These are phyloP conservation scores for Acleris laterana DNA, from an alignment of 2,888 invertebrate genomes.

Conservation along the genomic window DNA sequence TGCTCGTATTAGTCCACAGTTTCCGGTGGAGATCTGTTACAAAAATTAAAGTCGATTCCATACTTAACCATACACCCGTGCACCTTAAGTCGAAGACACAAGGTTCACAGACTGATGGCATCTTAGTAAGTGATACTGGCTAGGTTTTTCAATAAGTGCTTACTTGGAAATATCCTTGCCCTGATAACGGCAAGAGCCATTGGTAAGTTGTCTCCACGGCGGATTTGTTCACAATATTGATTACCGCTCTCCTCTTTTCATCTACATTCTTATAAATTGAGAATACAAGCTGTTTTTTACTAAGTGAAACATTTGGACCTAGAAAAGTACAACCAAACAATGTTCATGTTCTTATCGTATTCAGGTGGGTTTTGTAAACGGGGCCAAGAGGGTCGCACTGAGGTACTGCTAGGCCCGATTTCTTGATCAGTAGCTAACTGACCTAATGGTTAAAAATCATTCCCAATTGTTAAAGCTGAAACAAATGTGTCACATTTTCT, in stretches of 20 bases:
- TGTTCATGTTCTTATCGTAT: neutral
- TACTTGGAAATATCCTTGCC: conserved; percentile 76
- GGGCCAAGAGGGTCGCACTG: too few relatives aligned
- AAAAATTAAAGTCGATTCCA: too few relatives aligned
- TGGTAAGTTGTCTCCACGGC: conserved; percentile 74
- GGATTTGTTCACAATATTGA: conserved; percentile 68
- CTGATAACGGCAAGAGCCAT: conserved; percentile 69
- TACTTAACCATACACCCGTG: too few relatives aligned
- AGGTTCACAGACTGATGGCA: too few relatives aligned
- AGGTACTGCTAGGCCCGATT: too few relatives aligned
- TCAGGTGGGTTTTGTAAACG: too few relatives aligned
- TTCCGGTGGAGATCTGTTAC: conserved; percentile 70
- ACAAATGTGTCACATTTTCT: too few relatives aligned
- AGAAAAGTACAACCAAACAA: conserved; percentile 24
- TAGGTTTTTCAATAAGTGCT: conserved; percentile 3
- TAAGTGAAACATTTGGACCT: conserved; percentile 69
- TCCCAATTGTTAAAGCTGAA: too few relatives aligned
- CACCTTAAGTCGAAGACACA: too few relatives aligned
- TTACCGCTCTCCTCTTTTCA: conserved; percentile 61
- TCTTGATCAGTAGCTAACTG: too few relatives aligned
- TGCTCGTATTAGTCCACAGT: conserved; percentile 74
- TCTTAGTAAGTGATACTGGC: too few relatives aligned
- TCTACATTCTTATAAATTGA: conserved; percentile 64
- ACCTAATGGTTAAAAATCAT: too few relatives aligned
- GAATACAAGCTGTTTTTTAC: conserved; percentile 61